Conservation (phyloP, 2,113 vertebrate species). For the Rhinolophus sinicus region DNA sequence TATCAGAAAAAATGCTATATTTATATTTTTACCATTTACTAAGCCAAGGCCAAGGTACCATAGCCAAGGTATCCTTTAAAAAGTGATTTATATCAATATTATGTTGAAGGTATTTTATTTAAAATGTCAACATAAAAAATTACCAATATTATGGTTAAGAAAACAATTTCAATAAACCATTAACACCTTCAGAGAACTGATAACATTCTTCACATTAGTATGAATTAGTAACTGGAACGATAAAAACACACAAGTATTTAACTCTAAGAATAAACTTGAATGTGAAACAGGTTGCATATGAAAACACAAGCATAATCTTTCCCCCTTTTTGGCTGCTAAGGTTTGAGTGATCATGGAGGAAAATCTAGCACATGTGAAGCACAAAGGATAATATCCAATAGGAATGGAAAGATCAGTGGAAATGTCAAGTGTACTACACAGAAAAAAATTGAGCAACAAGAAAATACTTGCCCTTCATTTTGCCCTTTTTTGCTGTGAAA, state of each 20-base stretch:
- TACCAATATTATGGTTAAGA: neutral
- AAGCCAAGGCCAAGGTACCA: no score
- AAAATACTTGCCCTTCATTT: constrained; percentile 94
- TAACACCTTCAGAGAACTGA: constrained; percentile 32
- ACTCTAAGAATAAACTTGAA: neutral
- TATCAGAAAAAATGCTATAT: neutral
- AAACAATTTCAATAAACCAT: constrained; percentile 25
- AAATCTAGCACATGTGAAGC: constrained; percentile 77
- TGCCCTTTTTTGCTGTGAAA: constrained; percentile 85
- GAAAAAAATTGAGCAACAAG: constrained; percentile 87
- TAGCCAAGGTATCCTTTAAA: neutral
- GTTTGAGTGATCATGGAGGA: constrained; percentile 64
- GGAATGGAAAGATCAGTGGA: constrained; percentile 82
- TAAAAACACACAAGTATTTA: constrained; percentile 37
- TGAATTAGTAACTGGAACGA: constrained; percentile 27
- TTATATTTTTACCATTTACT: neutral
- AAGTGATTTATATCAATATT: neutral
- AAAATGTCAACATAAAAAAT: neutral
- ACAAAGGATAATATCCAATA: constrained; percentile 85
- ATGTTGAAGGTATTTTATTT: neutral
- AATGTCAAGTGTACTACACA: constrained; percentile 84
- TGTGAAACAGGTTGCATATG: constrained; percentile 60
- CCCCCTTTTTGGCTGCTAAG: constrained; percentile 53
- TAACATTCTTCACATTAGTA: constrained; percentile 14
- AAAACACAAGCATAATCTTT: constrained; percentile 52